Evolutionary conservation across 2,113 vertebrate species (phyloP).

Genomic region (Eidolon helvum): DNA sequence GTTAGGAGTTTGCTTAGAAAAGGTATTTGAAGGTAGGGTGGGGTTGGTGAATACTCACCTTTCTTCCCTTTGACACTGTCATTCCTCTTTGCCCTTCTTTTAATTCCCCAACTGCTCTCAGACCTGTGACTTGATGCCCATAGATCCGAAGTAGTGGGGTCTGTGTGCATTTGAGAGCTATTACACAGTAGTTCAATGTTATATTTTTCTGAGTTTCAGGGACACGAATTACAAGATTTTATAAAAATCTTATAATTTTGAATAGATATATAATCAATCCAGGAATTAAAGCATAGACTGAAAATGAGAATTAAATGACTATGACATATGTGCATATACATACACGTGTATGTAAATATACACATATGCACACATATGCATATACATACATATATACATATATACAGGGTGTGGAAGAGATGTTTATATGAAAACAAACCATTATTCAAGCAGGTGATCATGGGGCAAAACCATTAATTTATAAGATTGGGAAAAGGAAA

Average conservation of each 20-base stretch:
- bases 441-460: background rate
- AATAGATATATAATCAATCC: background rate
- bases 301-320: background rate
- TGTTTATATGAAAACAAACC: background rate
- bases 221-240: background rate
- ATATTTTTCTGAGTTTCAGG: background rate
- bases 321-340: background rate
- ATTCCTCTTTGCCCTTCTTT: background rate
- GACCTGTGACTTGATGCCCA: background rate
- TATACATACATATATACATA: background rate
- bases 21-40: background rate
- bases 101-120: background rate
- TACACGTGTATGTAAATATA: fast-evolving
- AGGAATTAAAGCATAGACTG: background rate
- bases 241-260: background rate
- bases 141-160: background rate
- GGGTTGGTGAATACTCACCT: background rate
- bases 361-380: fast-evolving
- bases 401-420: background rate
- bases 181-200: background rate
- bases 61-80: background rate
- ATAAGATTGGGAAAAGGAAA: background rate
- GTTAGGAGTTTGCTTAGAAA: background rate
- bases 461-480: background rate
- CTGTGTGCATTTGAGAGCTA: background rate